Evolutionary conservation across 2,113 vertebrate genomes (phyloP), one percentile per base, ranked within the genome.

Genomic region (Scomber scombrus): DNA sequence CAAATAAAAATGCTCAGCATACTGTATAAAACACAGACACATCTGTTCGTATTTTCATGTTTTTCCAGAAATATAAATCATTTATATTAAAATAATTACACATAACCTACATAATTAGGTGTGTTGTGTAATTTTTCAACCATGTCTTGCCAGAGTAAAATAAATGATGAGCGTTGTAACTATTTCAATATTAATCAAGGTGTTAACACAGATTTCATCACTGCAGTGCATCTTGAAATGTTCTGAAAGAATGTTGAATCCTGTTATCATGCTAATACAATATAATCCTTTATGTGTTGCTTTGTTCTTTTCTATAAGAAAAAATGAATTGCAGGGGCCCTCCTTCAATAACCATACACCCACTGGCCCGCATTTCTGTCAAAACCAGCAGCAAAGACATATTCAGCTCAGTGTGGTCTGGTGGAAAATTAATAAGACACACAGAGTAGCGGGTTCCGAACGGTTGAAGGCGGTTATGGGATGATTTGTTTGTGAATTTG

Each of bases 191-290:
- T 26, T 26, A 26, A 68, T 45, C 61, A 2, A 64, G 47, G 19
- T 62, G 19, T 55, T 46, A 43, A 34, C 58, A 43, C 16, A 67
- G 43, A 76, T 66, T 70, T 46, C 78, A 60, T 82, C 62, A 66
- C 56, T 61, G 60, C 43, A 16, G 18, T 31, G 49, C 71, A 40
- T 89, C 46, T 67, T 23, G 64, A 81, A 75, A 75, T 75, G 77
- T 69, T 87, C 50, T 46, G 71, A 79, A 75, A 72, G 70, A 75
- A 71, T 82, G 73, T 65, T 72, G 79, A 81, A 83, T 76, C 31
- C 85, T 70, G 82, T 92, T 91, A 72, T 91, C 58, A 92, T 91
- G 88, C 78, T 86, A 91, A 90, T 88, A 75, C 12, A 3, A 75
- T 73, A 77, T 71, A 51, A 81, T 86, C 82, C 82, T 89, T 86